Conservation (phyloP, 2,888 invertebrate genomes). For the Noctuana brunneofusca region DNA sequence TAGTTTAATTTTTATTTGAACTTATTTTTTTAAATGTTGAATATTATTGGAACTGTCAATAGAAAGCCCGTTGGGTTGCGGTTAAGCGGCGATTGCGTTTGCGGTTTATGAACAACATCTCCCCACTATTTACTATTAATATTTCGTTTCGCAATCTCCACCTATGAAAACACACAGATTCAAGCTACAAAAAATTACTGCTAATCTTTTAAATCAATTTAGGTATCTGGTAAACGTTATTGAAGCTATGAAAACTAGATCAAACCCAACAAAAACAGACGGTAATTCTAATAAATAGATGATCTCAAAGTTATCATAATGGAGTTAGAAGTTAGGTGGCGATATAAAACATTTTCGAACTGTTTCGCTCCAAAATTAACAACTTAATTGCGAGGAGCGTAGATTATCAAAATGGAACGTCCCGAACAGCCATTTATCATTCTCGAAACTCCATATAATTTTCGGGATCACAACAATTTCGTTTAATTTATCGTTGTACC, state of each 20-base stretch:
- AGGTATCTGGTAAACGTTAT: not conserved
- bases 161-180: no score
- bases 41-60: no score
- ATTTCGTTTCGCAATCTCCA: no score
- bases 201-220: no score
- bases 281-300: constrained; percentile 12
- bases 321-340: constrained; percentile 21
- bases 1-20: no score
- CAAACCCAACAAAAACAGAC: constrained; percentile 6
- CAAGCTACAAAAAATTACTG: no score
- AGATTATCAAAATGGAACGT: constrained; percentile 44
- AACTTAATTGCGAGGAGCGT: constrained; percentile 48
- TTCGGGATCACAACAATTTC: constrained; percentile 56
- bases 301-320: constrained; percentile 21
- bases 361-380: constrained; percentile 41
- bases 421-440: constrained; percentile 48
- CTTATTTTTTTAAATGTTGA: no score
- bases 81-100: no score
- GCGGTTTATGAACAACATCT: no score
- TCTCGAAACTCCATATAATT: constrained; percentile 50
- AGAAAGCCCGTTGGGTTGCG: no score
- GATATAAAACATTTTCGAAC: constrained; percentile 32
- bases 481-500: constrained; percentile 52
- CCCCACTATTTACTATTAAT: no score
- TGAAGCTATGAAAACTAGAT: not conserved